A percentile compares a stretch with the other conserved stretches of the same genome.
These are phyloP conservation scores for Numenius phaeopus DNA, from an alignment of 2,797 vertebrate species.

Conservation along the genomic window DNA sequence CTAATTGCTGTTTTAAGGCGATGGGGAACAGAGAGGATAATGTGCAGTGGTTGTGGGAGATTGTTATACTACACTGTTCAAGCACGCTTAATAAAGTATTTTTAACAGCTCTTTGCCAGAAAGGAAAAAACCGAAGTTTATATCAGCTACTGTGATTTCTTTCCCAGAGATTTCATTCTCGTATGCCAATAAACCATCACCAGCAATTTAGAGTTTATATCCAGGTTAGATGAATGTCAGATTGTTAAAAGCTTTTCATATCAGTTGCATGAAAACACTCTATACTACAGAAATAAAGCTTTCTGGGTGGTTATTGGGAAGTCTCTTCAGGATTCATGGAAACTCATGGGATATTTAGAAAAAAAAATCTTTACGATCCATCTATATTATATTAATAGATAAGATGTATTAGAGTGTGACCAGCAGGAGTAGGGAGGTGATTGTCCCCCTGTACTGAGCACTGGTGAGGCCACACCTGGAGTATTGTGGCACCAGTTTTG, in stretches of 20 bases:
- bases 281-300: not conserved
- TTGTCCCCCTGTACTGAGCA: no score
- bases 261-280: not conserved
- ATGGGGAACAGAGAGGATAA: conserved; percentile 36
- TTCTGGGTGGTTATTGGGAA: not conserved
- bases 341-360: not conserved
- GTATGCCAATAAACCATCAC: not conserved
- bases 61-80: conserved; percentile 15
- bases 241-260: not conserved
- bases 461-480: no score
- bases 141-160: not conserved
- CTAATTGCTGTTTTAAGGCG: conserved; percentile 75
- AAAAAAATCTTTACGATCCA: not conserved
- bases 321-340: not conserved
- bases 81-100: not conserved
- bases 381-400: not conserved
- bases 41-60: conserved; percentile 27
- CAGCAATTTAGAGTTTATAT: not conserved
- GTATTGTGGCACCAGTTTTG: no score
- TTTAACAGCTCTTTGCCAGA: not conserved
- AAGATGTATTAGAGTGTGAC: not conserved
- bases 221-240: not conserved
- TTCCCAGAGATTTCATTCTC: not conserved
- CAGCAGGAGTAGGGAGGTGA: no score
- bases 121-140: not conserved